Base-by-base conservation (phyloP, 2,113 vertebrate genomes). In the Chloropsis cyanopogon region DNA sequence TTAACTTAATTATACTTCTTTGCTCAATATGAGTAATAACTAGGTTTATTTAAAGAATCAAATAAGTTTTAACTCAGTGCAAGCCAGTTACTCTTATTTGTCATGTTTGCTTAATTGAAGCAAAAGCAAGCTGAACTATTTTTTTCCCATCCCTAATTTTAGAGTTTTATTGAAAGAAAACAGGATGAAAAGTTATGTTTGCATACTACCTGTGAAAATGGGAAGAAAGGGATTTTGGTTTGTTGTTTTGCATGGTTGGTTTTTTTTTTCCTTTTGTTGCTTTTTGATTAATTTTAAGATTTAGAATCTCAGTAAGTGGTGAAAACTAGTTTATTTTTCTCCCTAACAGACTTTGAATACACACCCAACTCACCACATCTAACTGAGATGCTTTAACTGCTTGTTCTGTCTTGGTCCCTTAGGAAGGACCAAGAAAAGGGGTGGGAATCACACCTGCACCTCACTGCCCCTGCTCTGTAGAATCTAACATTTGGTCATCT, bases 31-130 rank as follows among this genome's bases (percentile, higher is more conserved):
- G 28, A 83, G 28, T 88, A 82, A 72, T 86, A 92, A 28, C 20
- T 63, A 53, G 6, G 16, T 61, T 33, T 95, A 21, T 79, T 94
- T 94, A 50, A 84, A 84, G 65, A 79, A 60, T 16, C 20, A 76
- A 46, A 66, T 39, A n/a, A 29, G 5, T 66, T 92, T 95, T 68
- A 88, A 29, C 56, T 70, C 5, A 21, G 11, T 77, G 42, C 9
- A 70, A 83, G 42, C 13, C 20, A 42, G 46, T 91, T 86, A 52
- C 17, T 57, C 14, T 78, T 73, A 14, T 89, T 92, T 82, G 39
- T 54, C 49, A 10, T 33, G 24, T 66, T 75, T 60, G 52, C 26
- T 84, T 65, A 87, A 78, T 5, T 82, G 77, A 82, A 81, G 53
- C 7, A 66, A 59, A 92, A 91, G 24, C 6, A 81, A 86, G 11